These are phyloP conservation scores for Ricordea florida DNA, from an alignment of 92 coral and sea anemone species.

Conservation along the genomic window DNA sequence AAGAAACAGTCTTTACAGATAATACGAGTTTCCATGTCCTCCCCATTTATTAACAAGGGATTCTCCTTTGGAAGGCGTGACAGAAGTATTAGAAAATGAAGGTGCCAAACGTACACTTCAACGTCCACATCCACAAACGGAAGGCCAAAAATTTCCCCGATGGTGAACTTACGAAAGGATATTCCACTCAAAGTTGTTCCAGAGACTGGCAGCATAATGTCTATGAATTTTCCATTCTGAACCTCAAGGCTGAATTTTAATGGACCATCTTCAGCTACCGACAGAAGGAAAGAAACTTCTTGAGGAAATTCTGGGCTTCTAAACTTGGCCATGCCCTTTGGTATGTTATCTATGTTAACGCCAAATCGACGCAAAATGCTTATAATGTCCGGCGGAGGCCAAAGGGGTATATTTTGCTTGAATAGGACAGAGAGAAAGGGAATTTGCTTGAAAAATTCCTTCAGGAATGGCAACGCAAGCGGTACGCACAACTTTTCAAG, in stretches of 20 bases:
- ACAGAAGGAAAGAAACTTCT: constrained; percentile 17
- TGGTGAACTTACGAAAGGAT: constrained; percentile 41
- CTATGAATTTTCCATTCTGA: constrained; percentile 47
- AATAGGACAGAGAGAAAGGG: constrained; percentile 44
- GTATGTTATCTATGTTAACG: constrained; percentile 46
- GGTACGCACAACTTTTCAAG: constrained; percentile 56
- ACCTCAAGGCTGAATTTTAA: constrained; percentile 39
- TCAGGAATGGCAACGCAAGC: constrained; percentile 28
- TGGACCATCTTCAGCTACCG: constrained; percentile 58
- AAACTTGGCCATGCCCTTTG: constrained; percentile 49
- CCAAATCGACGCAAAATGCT: constrained; percentile 29
- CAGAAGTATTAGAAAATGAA: constrained; percentile 41
- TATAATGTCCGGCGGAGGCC: constrained; percentile 63
- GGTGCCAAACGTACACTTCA: constrained; percentile 58
- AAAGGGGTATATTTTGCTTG: constrained; percentile 36
- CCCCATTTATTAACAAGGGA: constrained; percentile 52
- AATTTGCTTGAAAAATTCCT: constrained; percentile 27
- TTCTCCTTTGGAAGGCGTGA: constrained; percentile 57
- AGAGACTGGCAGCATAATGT: background rate
- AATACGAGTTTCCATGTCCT: constrained; percentile 58
- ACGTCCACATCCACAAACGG: constrained; percentile 51
- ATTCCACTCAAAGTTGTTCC: constrained; percentile 28
- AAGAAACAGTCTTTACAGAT: constrained; percentile 66
- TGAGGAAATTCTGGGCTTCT: constrained; percentile 52
- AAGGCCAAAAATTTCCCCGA: constrained; percentile 53